Percentiles rank a stretch among this genome's conserved stretches.
Evolutionary conservation across 2,888 invertebrate species (phyloP).

Genomic region (Drosophila engyochracea): DNA sequence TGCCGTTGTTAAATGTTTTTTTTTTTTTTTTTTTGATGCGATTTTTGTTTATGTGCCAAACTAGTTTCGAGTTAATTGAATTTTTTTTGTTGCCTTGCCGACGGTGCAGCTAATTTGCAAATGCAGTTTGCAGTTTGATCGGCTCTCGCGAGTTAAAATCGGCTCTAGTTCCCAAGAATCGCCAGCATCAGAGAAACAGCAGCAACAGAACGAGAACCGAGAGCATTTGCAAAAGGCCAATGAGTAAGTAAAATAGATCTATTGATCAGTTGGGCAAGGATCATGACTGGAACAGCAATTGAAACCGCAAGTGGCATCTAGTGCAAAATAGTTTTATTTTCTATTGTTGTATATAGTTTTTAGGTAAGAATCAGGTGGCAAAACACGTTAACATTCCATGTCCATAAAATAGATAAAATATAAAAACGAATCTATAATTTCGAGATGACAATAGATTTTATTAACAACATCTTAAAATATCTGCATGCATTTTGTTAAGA

Average conservation of each 20-base stretch:
- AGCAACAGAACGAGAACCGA: slow-evolving; percentile 4
- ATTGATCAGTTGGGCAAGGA: slow-evolving; percentile 14
- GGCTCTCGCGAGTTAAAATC: slow-evolving; percentile 32
- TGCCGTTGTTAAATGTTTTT: slow-evolving; percentile 19
- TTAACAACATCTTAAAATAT: background rate
- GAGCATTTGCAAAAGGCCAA: slow-evolving; percentile 11
- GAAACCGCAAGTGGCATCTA: background rate
- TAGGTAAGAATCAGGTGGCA: background rate
- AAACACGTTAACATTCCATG: background rate
- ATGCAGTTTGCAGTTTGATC: slow-evolving; percentile 58
- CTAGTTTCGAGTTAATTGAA: slow-evolving; percentile 74
- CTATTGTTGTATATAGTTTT: background rate
- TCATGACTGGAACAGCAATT: background rate
- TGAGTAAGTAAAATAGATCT: slow-evolving; percentile 27
- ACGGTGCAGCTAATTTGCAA: slow-evolving; percentile 62
- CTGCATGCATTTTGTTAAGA: background rate
- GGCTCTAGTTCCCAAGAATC: slow-evolving; percentile 19
- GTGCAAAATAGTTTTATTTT: background rate
- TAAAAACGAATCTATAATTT: background rate
- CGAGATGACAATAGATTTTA: background rate
- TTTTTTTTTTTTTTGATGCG: slow-evolving; percentile 42
- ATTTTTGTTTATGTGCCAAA: slow-evolving; percentile 75
- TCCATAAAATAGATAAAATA: background rate
- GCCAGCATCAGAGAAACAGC: slow-evolving; percentile 14
- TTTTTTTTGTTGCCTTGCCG: slow-evolving; percentile 53